Percentiles rank a stretch among this genome's conserved stretches.
Evolutionary conservation across 2,797 vertebrate genomes (phyloP).

Genomic region (Enteromius trimaculatus): DNA sequence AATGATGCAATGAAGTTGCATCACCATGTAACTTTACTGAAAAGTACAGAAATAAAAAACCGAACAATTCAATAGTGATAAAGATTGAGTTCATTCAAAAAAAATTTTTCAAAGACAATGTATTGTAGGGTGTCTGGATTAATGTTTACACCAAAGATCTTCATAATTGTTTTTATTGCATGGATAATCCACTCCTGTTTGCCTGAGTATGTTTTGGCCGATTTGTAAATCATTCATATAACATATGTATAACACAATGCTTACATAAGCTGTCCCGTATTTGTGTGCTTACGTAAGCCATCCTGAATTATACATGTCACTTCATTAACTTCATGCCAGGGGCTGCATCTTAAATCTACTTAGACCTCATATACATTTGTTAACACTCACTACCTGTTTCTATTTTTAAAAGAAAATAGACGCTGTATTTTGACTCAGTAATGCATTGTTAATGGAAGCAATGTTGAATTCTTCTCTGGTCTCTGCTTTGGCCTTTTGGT

Average conservation of each 20-base stretch:
- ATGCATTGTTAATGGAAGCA: constrained; percentile 19
- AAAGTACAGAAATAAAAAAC: neutral
- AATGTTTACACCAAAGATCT: neutral
- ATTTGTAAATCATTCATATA: neutral
- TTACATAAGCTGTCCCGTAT: constrained; percentile 7
- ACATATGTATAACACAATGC: neutral
- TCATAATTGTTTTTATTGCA: neutral
- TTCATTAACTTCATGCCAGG: constrained; percentile 16
- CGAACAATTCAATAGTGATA: neutral
- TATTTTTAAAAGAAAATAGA: neutral
- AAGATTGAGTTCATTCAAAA: neutral
- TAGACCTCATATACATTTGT: neutral
- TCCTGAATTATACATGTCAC: constrained; percentile 35
- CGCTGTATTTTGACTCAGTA: neutral
- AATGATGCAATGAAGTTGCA: neutral
- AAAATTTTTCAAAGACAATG: neutral
- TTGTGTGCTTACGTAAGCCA: constrained; percentile 23
- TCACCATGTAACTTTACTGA: neutral
- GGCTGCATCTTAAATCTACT: neutral
- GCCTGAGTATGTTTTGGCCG: neutral
- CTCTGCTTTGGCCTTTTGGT: constrained; percentile 42
- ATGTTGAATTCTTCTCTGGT: constrained; percentile 27
- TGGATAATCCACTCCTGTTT: neutral
- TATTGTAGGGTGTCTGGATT: neutral
- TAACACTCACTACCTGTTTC: constrained; percentile 1